Evolutionary conservation across 2,888 invertebrate genomes (phyloP), one percentile per base, ranked within the genome.

Genomic region (Eupsilia transversa): DNA sequence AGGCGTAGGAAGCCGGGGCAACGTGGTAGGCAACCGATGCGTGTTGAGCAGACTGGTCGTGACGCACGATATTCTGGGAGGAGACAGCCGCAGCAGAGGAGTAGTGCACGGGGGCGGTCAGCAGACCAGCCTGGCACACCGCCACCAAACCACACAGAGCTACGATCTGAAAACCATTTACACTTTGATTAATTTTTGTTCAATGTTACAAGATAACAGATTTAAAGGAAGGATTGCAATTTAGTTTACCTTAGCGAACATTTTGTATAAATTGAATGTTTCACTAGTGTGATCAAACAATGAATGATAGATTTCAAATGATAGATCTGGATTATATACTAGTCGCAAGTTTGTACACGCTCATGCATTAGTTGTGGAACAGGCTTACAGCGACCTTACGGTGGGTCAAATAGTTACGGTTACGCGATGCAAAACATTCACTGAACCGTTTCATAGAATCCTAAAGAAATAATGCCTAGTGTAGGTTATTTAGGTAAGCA

Each of bases 51-150:
- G 84, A 92, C 91, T 89, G 92, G 90, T 93, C 93, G 83, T 91
- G 92, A 74, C 94, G 92, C 54, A 94, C 90, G 82, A 93, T 92
- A 87, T 89, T 93, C 82, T 93, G 93, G 3, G 93, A 93, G 57
- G 93, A 94, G n/a, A 93, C 92, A 14, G 92, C 92, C 4, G 89
- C 87, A n/a, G 92, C 92, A 6, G 91, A 83, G 10, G 91, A 92
- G 87, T 93, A 91, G 83, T 94, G 93, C 49, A 73, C 91, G 68
- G 96, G 75, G 78, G 83, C 94, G 10, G 91, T 80, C 79, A 93
- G 73, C 12, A 90, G 87, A 85, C 89, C 92, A 68, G 82, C 92
- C 85, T 87, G 90, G 74, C 87, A 81, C 49, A 88, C 87, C 20
- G 91, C 91, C 84, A 90, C 88, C 33, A 91, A 75, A 54, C 90